Base-by-base conservation (phyloP, 2,888 invertebrate species). In the Brassicogethes aeneus region DNA sequence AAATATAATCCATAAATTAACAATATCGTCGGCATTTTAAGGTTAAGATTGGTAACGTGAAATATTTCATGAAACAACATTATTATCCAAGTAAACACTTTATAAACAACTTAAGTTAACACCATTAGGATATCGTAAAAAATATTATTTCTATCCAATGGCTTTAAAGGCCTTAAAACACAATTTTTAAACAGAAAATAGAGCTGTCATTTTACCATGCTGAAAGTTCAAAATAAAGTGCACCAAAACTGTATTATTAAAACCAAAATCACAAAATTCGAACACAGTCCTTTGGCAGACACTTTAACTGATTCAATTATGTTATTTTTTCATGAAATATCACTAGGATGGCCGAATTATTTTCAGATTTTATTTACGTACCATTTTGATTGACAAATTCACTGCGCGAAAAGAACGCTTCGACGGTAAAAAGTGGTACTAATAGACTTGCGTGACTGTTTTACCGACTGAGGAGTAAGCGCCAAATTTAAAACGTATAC, bases 321-420 rank as follows among this genome's bases (percentile, higher is more conserved):
- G 10, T 8, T 14, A 13, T 31, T 32, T 42, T 40, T 46, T 44
- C 36, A 15, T 37, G 30, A 40, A 48, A 51, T 39, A 44, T 33
- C 16, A 37, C 15, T 1, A 36, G 40, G 57, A 57, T 57, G 52
- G 45, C 42, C 38, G 15, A 43, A 36, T 45, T 47, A 53, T 52
- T 46, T 40, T n/a, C 7, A 33, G 58, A 60, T 53, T 59, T 55
- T 53, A 52, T 54, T 54, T 48, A 61, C 64, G 37, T 63, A 63
- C 63, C 64, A 64, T 64, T 60, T 60, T 62, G 56, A 48, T 49
- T 39, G 43, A 40, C 46, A 56, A 54, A 47, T 47, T 51, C 51
- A 54, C 51, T 45, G 47, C 52, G 42, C 54, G 54, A 61, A 62
- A 62, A 59, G 59, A 55, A 43, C 53, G 39, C 36, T 32, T 30